Evolutionary conservation across 2,113 vertebrate genomes (phyloP).

Genomic region (Tilapia sparmanii): DNA sequence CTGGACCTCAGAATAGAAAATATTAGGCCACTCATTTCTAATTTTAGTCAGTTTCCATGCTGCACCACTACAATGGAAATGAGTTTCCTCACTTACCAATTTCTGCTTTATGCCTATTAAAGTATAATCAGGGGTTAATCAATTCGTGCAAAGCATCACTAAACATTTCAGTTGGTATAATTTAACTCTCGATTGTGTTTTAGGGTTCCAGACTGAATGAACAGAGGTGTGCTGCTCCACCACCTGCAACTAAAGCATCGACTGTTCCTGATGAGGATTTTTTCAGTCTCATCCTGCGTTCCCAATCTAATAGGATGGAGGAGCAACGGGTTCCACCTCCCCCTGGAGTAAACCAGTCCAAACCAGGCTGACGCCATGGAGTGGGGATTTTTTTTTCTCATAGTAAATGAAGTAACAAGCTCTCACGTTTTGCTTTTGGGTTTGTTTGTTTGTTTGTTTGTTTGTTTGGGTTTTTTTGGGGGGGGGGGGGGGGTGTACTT

Average conservation of each 20-base stretch:
- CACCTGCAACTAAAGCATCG: conserved; percentile 72
- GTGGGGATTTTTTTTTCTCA: not conserved
- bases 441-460: not conserved
- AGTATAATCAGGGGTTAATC: not conserved
- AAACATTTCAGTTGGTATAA: not conserved
- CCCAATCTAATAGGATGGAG: conserved; percentile 91
- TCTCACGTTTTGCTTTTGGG: not conserved
- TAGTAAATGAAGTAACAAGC: not conserved
- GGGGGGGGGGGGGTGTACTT: too few species aligned
- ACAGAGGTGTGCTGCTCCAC: conserved; percentile 86
- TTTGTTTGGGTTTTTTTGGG: not conserved
- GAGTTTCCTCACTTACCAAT: not conserved
- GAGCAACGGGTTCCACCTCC: conserved; percentile 87
- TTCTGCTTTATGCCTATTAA: not conserved
- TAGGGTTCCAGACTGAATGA: conserved; percentile 92
- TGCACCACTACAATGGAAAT: not conserved
- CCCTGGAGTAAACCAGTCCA: conserved; percentile 50
- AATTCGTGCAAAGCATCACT: not conserved
- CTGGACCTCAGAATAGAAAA: not conserved
- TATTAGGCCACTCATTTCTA: not conserved
- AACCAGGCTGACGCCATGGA: conserved; percentile 64
- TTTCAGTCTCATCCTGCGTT: conserved; percentile 89
- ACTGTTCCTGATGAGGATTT: conserved; percentile 96
- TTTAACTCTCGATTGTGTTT: not conserved
- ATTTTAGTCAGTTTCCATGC: not conserved